These are phyloP conservation scores for Sebastes nivosus DNA, from an alignment of 2,797 vertebrate genomes.

Conservation along the genomic window DNA sequence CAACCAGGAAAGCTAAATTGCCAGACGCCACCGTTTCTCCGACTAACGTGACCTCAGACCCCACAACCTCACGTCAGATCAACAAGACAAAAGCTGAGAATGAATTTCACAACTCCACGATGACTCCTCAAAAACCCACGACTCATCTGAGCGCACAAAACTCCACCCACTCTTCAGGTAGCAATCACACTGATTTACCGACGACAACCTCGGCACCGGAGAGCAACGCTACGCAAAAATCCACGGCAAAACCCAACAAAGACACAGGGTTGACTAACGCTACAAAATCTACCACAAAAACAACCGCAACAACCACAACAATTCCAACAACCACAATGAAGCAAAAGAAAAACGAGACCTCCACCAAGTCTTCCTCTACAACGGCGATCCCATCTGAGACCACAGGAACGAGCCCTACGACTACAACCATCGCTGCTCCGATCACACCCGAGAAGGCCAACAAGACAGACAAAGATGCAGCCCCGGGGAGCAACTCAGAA, in stretches of 20 bases:
- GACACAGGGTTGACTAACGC: background rate
- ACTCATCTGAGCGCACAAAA: background rate
- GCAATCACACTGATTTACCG: slow-evolving; percentile 12
- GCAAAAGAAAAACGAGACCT: background rate
- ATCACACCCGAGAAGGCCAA: slow-evolving; percentile 39
- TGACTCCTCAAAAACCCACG: background rate
- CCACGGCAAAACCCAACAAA: background rate
- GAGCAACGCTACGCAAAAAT: background rate
- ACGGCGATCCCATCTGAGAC: slow-evolving; percentile 16
- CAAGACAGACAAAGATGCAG: slow-evolving; percentile 27
- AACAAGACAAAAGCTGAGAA: slow-evolving; percentile 26
- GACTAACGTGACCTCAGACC: background rate
- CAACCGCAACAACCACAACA: background rate
- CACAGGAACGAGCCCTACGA: background rate
- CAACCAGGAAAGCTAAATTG: background rate
- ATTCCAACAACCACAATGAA: background rate
- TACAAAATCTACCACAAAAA: background rate
- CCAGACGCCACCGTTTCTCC: background rate
- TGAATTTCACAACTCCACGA: background rate
- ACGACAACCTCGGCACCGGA: slow-evolving; percentile 23
- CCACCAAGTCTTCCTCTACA: background rate
- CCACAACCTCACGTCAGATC: background rate
- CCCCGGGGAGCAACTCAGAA: slow-evolving; percentile 39
- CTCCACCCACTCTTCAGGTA: background rate
- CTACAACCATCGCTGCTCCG: background rate